A percentile compares a stretch with the other conserved stretches of the same genome.
Conservation (phyloP, 2,113 vertebrate species). For the Oceanites oceanicus region DNA sequence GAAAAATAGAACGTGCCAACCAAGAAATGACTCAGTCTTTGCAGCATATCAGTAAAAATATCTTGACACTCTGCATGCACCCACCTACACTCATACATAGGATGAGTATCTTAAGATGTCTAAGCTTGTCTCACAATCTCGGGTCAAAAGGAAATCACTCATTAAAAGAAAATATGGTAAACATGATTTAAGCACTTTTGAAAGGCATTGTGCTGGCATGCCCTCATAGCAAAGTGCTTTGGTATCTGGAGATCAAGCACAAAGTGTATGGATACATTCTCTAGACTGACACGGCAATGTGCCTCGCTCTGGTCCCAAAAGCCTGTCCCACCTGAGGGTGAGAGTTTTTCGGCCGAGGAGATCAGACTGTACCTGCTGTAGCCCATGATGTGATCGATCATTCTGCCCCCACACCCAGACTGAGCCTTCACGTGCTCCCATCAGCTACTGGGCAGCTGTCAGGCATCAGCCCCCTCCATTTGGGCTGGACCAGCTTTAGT, state of each 20-base stretch:
- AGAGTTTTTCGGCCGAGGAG: background rate
- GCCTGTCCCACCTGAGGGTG: background rate
- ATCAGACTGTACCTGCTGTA: background rate
- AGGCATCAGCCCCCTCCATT: background rate
- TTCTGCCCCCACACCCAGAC: background rate
- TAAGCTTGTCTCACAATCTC: background rate
- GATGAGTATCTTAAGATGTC: background rate
- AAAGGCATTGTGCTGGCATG: background rate
- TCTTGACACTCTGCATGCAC: background rate
- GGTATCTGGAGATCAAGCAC: background rate
- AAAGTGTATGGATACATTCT: background rate
- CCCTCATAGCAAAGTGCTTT: background rate
- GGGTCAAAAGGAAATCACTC: background rate
- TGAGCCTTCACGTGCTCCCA: background rate
- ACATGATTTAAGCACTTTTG: background rate
- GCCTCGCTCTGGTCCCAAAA: background rate
- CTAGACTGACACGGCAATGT: fast-evolving
- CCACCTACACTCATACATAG: background rate
- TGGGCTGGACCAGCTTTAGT: background rate
- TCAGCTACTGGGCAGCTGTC: background rate
- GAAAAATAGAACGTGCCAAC: background rate
- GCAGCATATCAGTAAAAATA: background rate
- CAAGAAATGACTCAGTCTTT: background rate
- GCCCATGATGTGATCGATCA: background rate
- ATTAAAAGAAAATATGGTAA: background rate